Conservation (phyloP, 2,113 vertebrate species). For the Corythoichthys haematopterus region DNA sequence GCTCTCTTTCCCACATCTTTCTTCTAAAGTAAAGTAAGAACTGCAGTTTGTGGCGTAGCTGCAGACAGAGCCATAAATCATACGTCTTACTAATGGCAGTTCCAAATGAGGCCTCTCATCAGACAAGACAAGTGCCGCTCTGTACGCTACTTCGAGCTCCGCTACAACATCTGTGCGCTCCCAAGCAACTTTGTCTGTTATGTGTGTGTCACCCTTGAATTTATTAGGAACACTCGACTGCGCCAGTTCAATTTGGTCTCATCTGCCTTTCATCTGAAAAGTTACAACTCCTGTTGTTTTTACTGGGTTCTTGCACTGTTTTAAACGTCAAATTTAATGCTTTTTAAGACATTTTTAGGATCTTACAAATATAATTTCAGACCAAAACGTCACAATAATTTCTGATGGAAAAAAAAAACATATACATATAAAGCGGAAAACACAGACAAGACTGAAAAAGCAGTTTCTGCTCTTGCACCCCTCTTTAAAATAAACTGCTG, state of each 20-base stretch:
- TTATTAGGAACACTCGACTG: conserved; percentile 52
- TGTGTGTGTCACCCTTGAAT: conserved; percentile 43
- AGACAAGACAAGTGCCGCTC: conserved; percentile 72
- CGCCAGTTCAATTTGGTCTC: conserved; percentile 47
- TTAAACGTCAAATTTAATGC: too few species aligned
- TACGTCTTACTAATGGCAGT: conserved; percentile 62
- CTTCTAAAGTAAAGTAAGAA: conserved; percentile 33
- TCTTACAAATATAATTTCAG: too few species aligned
- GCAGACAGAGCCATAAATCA: conserved; percentile 65
- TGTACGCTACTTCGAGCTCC: conserved; percentile 63
- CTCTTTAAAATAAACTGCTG: too few species aligned
- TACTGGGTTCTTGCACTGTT: too few species aligned
- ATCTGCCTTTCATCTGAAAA: conserved; percentile 39
- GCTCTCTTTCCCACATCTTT: not conserved
- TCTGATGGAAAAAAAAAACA: too few species aligned
- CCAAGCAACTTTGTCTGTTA: conserved; percentile 39
- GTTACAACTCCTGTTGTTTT: too few species aligned
- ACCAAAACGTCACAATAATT: too few species aligned
- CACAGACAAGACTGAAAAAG: too few species aligned
- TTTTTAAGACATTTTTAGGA: too few species aligned
- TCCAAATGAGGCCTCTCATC: conserved; percentile 73
- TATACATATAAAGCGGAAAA: too few species aligned
- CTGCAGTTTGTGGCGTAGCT: conserved; percentile 32
- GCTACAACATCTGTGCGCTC: conserved; percentile 66
- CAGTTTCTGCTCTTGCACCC: too few species aligned